A percentile compares a stretch with the other conserved stretches of the same genome.
phyloP scores from a whole-genome alignment of 2,113 vertebrate genomes.

The Montifringilla adamsi region DNA sequence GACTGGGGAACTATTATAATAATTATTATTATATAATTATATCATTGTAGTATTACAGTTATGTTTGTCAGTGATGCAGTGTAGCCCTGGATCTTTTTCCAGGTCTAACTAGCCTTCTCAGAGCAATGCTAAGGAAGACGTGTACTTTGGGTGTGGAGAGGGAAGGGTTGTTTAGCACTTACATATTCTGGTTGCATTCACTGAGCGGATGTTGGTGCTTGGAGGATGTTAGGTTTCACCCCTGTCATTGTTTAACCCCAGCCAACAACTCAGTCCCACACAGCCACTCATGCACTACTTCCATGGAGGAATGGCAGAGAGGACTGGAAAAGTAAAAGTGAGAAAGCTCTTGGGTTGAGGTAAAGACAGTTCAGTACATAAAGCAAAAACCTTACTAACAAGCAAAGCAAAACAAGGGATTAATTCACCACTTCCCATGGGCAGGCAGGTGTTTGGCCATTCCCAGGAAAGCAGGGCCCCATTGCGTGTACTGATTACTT shows the following conservation, averaged over 20 bases:
- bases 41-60: neutral
- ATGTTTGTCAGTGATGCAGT: neutral
- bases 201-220: neutral
- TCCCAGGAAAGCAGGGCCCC: neutral
- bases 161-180: neutral
- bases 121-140: neutral
- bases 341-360: neutral
- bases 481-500: neutral
- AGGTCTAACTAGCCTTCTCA: neutral
- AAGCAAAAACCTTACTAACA: neutral
- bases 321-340: neutral
- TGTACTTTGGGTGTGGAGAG: neutral
- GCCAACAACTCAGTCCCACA: neutral
- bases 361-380: neutral
- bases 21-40: neutral
- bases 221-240: neutral
- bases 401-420: neutral
- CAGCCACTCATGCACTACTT: fast-evolving
- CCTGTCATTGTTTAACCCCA: neutral
- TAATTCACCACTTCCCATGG: neutral
- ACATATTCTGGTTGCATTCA: neutral
- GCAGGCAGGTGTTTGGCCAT: neutral
- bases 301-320: neutral
- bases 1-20: neutral
- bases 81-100: neutral